Base-by-base conservation (phyloP, 2,888 invertebrate species). In the Agrochola lota region DNA sequence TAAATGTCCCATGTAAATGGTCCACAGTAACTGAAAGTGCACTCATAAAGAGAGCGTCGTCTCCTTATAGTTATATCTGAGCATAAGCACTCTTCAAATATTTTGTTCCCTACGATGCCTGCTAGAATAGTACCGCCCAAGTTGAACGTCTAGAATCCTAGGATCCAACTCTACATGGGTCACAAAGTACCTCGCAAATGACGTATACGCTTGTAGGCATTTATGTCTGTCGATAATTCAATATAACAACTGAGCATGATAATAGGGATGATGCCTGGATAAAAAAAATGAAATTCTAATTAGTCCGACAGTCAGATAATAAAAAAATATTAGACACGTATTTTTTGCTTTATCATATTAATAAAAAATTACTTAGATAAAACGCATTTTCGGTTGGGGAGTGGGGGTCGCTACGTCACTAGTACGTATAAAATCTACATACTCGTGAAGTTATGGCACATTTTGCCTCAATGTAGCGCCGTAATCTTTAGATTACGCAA, bases 181-280 rank as follows among this genome's bases (percentile, higher is more conserved):
- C 88, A 86, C 86, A 57, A 69, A 83, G 83, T 83, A 86, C 77
- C 80, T 86, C 72, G 75, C 86, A 80, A 87, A 87, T 82, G 64
- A 88, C 91, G 91, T 91, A 91, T 91, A 91, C 91, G 85, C 88
- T 84, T 87, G 68, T 88, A 89, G 88, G 89, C 85, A 83, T 80
- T 87, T 71, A 74, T 80, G 20, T 80, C 74, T 71, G 63, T 73
- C 74, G 76, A 77, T 67, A 67, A 75, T 67, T 85, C 77, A 80
- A 88, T 88, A 88, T 88, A 86, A 82, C 69, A 77, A 80, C 79
- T 89, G 86, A 92, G 90, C 90, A 91, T 79, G 84, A 86, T 86
- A 86, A 86, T n/a, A n/a, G n/a, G n/a, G n/a, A n/a, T n/a, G n/a
- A n/a, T n/a, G n/a, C n/a, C n/a, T n/a, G n/a, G n/a, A n/a, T n/a